Evolutionary conservation across 2,888 invertebrate species (phyloP).

Genomic region (Plagiodera versicolora): DNA sequence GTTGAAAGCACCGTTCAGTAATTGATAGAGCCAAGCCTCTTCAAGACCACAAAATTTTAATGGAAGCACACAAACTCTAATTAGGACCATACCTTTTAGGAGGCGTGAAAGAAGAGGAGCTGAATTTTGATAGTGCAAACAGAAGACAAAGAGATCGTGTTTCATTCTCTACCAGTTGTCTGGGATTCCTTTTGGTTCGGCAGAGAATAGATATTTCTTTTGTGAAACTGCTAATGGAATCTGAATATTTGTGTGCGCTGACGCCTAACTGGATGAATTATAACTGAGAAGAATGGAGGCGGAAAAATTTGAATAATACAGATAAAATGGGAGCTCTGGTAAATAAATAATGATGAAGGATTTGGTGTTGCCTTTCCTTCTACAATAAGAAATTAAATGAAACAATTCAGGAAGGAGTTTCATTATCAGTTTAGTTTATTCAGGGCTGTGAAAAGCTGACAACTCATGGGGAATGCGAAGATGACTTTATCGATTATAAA

Average conservation of each 20-base stretch:
- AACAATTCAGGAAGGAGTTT: no score
- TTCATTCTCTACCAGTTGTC: neutral
- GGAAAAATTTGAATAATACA: neutral
- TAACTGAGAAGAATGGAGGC: neutral
- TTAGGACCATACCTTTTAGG: neutral
- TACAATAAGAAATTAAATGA: no score
- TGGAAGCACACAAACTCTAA: neutral
- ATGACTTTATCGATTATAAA: no score
- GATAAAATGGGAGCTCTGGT: no score
- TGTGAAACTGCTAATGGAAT: neutral
- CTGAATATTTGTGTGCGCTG: neutral
- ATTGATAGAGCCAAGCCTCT: neutral
- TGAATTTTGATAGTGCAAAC: neutral
- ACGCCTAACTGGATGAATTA: neutral
- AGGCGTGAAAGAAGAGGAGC: neutral
- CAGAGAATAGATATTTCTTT: neutral
- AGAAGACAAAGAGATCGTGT: neutral
- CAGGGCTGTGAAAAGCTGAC: no score
- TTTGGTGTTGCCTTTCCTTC: no score
- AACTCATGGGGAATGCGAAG: no score
- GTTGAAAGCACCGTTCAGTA: neutral
- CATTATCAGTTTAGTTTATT: no score
- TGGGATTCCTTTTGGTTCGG: neutral
- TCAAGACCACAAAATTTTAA: neutral
- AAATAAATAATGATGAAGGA: no score